A percentile compares a stretch with the other conserved stretches of the same genome.
Conservation (phyloP, 1,140 invertebrate genomes). For the Drosophila athabasca region DNA sequence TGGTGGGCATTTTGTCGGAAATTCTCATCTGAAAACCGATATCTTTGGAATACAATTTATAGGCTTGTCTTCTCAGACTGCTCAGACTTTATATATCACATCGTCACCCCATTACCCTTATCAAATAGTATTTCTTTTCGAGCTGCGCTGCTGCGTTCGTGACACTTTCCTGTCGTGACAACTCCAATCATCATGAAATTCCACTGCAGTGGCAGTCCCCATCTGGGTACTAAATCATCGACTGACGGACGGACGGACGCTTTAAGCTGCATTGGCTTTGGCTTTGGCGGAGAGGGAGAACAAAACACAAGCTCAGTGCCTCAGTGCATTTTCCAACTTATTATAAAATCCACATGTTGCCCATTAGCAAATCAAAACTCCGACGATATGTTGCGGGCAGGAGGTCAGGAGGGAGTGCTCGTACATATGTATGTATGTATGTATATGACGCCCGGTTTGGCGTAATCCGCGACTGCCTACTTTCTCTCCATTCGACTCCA, state of each 20-base stretch:
- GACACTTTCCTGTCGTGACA: slow-evolving; percentile 18
- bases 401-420: slow-evolving; percentile 46
- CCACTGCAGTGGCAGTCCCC: slow-evolving; percentile 14
- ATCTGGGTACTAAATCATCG: slow-evolving; percentile 53
- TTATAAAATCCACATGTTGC: slow-evolving; percentile 76
- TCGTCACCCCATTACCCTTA: neutral
- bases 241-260: slow-evolving; percentile 45
- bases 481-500: slow-evolving; percentile 35
- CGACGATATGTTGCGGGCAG: slow-evolving; percentile 26
- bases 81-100: too few relatives aligned
- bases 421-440: slow-evolving; percentile 19
- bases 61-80: too few relatives aligned
- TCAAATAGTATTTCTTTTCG: slow-evolving; percentile 1
- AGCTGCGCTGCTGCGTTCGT: neutral
- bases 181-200: slow-evolving; percentile 50
- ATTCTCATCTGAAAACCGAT: too few relatives aligned
- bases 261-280: slow-evolving; percentile 65
- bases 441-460: slow-evolving; percentile 14
- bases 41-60: too few relatives aligned
- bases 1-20: too few relatives aligned
- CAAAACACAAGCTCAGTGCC: slow-evolving; percentile 49
- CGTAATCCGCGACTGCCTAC: slow-evolving; percentile 16
- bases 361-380: slow-evolving; percentile 75
- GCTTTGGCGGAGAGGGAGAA: slow-evolving; percentile 30
- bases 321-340: slow-evolving; percentile 76